Conservation (phyloP, 2,888 invertebrate genomes). For the Tineola bisselliella region DNA sequence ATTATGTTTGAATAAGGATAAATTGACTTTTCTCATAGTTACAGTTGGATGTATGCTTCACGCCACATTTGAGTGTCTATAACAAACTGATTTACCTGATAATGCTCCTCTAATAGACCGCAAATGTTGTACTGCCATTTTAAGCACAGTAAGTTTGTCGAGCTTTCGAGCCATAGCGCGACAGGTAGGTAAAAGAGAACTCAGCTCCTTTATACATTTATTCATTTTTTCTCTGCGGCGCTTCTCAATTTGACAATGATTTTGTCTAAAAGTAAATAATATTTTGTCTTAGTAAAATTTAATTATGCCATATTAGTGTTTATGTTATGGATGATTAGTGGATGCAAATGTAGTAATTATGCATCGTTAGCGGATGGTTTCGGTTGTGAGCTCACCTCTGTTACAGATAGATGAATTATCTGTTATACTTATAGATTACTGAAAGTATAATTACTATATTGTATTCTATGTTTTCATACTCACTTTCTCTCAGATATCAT, state of each 20-base stretch:
- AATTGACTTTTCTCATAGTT: too few relatives aligned
- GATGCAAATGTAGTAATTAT: too few relatives aligned
- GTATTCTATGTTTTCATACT: conserved; percentile 20
- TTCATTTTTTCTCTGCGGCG: conserved; percentile 96
- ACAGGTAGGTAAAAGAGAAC: conserved; percentile 93
- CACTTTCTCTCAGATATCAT: conserved; percentile 58
- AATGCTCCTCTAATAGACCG: conserved; percentile 71
- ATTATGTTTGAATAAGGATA: too few relatives aligned
- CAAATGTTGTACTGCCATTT: conserved; percentile 94
- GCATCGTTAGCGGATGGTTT: too few relatives aligned
- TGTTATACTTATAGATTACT: too few relatives aligned
- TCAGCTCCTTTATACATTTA: conserved; percentile 89
- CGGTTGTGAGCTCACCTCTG: too few relatives aligned
- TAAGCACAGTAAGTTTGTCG: conserved; percentile 89
- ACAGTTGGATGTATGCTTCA: too few relatives aligned
- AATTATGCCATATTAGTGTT: too few relatives aligned
- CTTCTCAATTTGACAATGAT: conserved; percentile 97
- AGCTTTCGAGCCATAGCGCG: conserved; percentile 91
- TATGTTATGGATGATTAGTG: too few relatives aligned
- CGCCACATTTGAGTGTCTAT: too few relatives aligned
- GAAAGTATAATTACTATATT: too few relatives aligned
- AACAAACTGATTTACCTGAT: conserved; percentile 20
- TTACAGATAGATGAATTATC: too few relatives aligned
- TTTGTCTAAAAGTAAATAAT: conserved; percentile 73
- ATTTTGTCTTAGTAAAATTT: not conserved